A percentile compares a stretch with the other conserved stretches of the same genome.
These are phyloP conservation scores for Coendou prehensilis DNA, from an alignment of 2,797 vertebrate genomes.

Conservation along the genomic window DNA sequence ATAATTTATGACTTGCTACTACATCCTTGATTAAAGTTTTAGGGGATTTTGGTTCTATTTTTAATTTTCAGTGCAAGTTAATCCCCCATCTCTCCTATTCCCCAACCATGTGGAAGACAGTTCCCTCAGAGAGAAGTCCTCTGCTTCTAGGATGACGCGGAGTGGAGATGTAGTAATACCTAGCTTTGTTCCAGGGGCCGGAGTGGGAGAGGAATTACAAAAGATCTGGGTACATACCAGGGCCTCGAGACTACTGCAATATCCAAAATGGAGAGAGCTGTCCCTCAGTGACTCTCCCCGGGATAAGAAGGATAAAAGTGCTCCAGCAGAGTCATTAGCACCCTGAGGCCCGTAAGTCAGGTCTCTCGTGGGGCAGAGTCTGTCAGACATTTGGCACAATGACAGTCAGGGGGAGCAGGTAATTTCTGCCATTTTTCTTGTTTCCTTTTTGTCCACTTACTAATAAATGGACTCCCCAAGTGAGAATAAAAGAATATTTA, in stretches of 20 bases:
- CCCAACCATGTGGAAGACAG: not conserved
- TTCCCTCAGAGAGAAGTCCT: not conserved
- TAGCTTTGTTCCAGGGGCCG: not conserved
- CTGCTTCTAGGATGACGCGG: not conserved
- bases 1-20: not conserved
- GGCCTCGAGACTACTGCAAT: not conserved
- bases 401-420: not conserved
- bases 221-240: not conserved
- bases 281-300: not conserved
- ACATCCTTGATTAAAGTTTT: not conserved
- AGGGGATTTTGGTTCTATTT: not conserved
- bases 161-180: not conserved
- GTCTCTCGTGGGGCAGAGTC: not conserved
- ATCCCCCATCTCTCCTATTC: not conserved
- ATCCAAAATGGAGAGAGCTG: not conserved
- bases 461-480: not conserved
- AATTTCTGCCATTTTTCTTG: constrained; percentile 36
- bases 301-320: not conserved
- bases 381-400: not conserved
- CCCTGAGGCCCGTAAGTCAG: not conserved
- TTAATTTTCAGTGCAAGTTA: not conserved
- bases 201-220: not conserved
- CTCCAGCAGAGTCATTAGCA: not conserved
- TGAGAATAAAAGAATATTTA: constrained; percentile 19
- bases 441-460: not conserved